Evolutionary conservation across 2,797 vertebrate species (phyloP).

Genomic region (Agapornis canus): DNA sequence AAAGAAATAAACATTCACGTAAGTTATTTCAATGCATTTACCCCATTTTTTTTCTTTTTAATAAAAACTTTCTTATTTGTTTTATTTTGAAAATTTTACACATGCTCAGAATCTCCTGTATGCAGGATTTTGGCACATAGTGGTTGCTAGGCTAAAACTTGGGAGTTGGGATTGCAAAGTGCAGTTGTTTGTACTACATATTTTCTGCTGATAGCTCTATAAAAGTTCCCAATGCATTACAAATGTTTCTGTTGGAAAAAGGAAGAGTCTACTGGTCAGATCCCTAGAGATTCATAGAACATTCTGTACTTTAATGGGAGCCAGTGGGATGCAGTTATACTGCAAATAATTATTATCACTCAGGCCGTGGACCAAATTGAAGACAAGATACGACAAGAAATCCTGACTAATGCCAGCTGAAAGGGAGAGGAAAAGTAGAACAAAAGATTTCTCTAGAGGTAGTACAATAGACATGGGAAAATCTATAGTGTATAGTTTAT

Average conservation of each 20-base stretch:
- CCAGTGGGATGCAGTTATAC: background rate
- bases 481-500: background rate
- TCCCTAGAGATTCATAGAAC: background rate
- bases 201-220: background rate
- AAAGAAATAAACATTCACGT: background rate
- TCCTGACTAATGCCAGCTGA: background rate
- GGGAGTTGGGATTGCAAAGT: background rate
- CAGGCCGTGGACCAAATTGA: background rate
- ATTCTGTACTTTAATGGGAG: background rate
- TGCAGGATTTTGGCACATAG: background rate
- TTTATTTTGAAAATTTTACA: background rate
- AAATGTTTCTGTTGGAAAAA: background rate
- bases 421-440: background rate
- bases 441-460: background rate
- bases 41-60: background rate
- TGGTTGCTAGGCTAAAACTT: background rate
- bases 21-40: background rate
- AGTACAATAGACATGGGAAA: background rate
- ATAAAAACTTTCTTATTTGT: background rate
- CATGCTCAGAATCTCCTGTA: background rate
- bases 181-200: background rate
- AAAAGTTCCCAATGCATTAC: background rate
- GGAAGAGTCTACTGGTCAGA: background rate
- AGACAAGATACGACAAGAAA: conserved; percentile 18
- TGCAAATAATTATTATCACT: conserved; percentile 9